A percentile compares a stretch with the other conserved stretches of the same genome.
These are phyloP conservation scores for Mus pahari DNA, from an alignment of 2,113 vertebrate species.

Conservation along the genomic window DNA sequence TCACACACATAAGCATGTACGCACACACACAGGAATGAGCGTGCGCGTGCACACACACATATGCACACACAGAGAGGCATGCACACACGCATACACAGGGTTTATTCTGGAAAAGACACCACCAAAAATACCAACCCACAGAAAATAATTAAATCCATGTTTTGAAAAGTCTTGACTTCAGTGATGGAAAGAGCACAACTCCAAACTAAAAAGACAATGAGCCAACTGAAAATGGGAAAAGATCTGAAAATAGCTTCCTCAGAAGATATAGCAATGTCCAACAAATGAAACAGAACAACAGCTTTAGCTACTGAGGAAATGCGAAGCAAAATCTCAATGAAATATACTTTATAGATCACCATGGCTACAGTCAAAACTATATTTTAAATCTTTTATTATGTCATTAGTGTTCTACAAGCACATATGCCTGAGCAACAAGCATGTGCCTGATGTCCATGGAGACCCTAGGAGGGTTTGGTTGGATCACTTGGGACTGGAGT, in stretches of 20 bases:
- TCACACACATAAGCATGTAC: too few species aligned
- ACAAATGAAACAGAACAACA: constrained; percentile 17
- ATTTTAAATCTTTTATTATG: background rate
- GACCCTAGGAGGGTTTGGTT: background rate
- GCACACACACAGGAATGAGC: too few species aligned
- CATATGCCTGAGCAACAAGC: background rate
- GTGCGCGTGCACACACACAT: too few species aligned
- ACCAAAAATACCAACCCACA: background rate
- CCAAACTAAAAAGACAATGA: background rate
- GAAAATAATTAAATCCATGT: constrained; percentile 11
- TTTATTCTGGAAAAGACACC: background rate
- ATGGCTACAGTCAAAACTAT: background rate
- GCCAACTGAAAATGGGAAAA: background rate
- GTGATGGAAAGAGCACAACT: constrained; percentile 14
- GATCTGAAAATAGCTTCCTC: background rate
- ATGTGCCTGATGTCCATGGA: background rate
- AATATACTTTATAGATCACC: background rate
- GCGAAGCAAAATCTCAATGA: constrained; percentile 36
- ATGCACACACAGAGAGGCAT: background rate
- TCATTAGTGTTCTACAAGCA: too few species aligned
- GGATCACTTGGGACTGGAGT: background rate
- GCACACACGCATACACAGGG: background rate
- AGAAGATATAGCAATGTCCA: background rate
- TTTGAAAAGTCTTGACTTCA: background rate
- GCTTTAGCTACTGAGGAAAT: constrained; percentile 37